Evolutionary conservation across 1,140 invertebrate genomes (phyloP), one percentile per base, ranked within the genome.

Genomic region (Pachypsylla venusta): DNA sequence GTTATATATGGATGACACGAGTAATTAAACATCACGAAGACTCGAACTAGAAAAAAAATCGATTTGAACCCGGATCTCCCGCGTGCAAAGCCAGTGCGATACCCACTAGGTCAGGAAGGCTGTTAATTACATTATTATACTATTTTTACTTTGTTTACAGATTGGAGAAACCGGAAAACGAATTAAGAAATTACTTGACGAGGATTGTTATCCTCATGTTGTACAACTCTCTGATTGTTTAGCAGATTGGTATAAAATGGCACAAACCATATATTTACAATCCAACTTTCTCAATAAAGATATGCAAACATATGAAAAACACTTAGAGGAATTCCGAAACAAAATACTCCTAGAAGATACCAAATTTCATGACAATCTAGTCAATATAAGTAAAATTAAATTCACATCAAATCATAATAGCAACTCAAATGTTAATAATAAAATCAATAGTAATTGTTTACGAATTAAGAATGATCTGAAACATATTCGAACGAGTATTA

Each of bases 231-330:
- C 82, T 1, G 84, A 87, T 65, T 79, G 78, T 65, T 71, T 87
- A 30, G 83, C 84, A 4, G 86, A 89, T 71, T 88, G 85, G 85
- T 88, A 86, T 67, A 88, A 88, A 74, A 84, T 85, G 73, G 84
- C 84, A 5, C 84, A 87, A 67, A 87, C 85, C 1, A 80, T 85
- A 19, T 85, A 80, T 68, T 70, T 87, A 39, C 65, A 87, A 70
- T 79, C 79, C 16, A 79, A 82, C 69, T 87, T 88, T 64, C 74
- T 87, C 12, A 80, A 83, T 64, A 84, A 85, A 67, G 85, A 88
- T 68, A 75, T 83, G 56, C 72, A 74, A 14, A 74, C 70, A 58
- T 81, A 78, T 64, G 75, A 81, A 61, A 68, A 60, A 65, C 67
- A 60, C 54, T 69, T 64, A 57, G 69, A 63, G 56, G 60, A 20